phyloP scores from a whole-genome alignment of 2,113 vertebrate genomes.

The Poeciliopsis prolifica region DNA sequence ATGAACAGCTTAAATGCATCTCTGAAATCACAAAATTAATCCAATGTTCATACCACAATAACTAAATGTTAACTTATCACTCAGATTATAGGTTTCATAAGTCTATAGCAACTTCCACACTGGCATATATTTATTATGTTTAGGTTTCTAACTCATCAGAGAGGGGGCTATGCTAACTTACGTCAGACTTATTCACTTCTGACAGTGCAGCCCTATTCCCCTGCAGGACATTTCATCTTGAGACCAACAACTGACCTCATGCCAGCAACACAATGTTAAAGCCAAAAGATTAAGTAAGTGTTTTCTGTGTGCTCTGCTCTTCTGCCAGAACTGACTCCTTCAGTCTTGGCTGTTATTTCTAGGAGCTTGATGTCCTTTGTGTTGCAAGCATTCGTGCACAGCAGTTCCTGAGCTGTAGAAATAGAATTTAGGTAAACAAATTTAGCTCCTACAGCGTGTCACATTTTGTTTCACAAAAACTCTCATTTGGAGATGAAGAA shows the following conservation, averaged over 20 bases:
- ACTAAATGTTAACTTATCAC: neutral
- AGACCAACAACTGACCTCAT: conserved; percentile 50
- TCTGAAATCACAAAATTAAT: no score
- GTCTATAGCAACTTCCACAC: conserved; percentile 11
- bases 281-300: conserved; percentile 59
- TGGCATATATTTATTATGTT: conserved; percentile 31
- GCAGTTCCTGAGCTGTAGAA: conserved; percentile 29
- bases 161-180: neutral
- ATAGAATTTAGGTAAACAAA: conserved; percentile 50
- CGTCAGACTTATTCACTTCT: neutral
- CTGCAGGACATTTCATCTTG: conserved; percentile 43
- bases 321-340: conserved; percentile 50
- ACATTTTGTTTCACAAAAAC: conserved; percentile 23
- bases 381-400: conserved; percentile 36
- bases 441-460: conserved; percentile 18
- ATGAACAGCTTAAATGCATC: no score
- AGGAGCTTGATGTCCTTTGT: conserved; percentile 29
- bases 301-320: conserved; percentile 51
- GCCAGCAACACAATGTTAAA: conserved; percentile 56
- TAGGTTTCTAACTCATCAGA: conserved; percentile 32
- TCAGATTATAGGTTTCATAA: neutral
- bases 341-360: conserved; percentile 53
- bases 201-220: conserved; percentile 29
- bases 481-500: neutral
- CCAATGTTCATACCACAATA: neutral